Percentiles rank a stretch among this genome's conserved stretches.
phyloP scores from a whole-genome alignment of 2,888 invertebrate genomes.

The Amblyjoppa proteus region DNA sequence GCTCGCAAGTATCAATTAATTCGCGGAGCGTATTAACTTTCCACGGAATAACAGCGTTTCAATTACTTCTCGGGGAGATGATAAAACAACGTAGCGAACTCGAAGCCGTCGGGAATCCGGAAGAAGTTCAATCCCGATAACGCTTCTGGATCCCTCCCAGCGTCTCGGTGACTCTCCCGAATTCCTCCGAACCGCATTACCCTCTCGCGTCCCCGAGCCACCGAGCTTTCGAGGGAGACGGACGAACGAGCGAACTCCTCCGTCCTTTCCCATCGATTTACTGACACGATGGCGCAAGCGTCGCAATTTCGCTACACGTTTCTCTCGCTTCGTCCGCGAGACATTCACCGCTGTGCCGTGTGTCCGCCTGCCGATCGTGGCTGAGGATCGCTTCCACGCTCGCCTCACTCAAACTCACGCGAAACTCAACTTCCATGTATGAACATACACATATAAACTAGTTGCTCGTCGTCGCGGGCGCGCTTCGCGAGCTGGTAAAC shows the following conservation, averaged over 20 bases:
- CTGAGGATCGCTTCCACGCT: constrained; percentile 19
- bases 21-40: too few relatives aligned
- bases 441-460: not conserved
- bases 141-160: too few relatives aligned
- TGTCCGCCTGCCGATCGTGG: constrained; percentile 41
- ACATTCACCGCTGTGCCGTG: constrained; percentile 22
- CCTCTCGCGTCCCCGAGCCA: not conserved
- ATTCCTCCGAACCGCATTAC: not conserved
- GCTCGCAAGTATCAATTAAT: too few relatives aligned
- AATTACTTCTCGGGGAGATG: too few relatives aligned
- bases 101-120: too few relatives aligned
- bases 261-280: constrained; percentile 81
- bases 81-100: too few relatives aligned
- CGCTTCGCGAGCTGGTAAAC: too few relatives aligned
- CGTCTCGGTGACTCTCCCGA: not conserved
- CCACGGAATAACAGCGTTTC: too few relatives aligned
- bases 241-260: constrained; percentile 49
- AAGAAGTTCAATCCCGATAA: too few relatives aligned
- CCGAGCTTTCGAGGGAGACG: constrained; percentile 44
- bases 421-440: constrained; percentile 41
- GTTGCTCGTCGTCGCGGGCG: too few relatives aligned
- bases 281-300: constrained; percentile 78
- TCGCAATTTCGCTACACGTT: constrained; percentile 74
- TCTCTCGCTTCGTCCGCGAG: constrained; percentile 46
- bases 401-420: constrained; percentile 12